Conservation (phyloP, 2,888 invertebrate genomes). For the Acanthosepion esculentum region DNA sequence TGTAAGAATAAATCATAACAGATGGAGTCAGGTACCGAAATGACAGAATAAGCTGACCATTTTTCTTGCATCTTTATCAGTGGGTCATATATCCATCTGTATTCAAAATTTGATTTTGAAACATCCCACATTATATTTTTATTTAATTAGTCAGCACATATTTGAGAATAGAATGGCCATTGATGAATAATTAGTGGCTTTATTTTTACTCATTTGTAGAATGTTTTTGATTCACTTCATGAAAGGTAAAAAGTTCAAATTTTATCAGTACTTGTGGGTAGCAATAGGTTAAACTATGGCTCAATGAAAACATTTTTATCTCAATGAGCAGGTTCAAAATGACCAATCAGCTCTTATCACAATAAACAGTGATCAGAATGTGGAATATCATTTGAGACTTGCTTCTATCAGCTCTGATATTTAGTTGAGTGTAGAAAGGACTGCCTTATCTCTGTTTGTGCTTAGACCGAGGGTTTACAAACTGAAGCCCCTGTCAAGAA, state of each 20-base stretch:
- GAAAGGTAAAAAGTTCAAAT: neutral
- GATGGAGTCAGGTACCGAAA: no score
- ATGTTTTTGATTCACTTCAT: neutral
- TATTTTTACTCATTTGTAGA: neutral
- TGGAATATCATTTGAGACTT: neutral
- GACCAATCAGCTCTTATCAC: neutral
- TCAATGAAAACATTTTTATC: neutral
- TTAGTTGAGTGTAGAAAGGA: neutral
- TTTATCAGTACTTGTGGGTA: neutral
- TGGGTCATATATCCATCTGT: no score
- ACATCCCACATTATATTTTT: no score
- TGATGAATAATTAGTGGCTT: neutral
- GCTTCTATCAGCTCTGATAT: neutral
- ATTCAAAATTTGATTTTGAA: no score
- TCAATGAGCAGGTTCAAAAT: neutral
- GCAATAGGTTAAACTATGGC: neutral
- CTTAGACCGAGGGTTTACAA: no score
- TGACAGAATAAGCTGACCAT: no score
- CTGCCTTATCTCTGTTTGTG: neutral
- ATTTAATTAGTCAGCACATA: no score
- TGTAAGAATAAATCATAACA: no score
- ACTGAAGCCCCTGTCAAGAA: no score
- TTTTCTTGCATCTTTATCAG: no score
- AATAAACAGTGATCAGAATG: neutral
- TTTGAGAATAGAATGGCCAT: neutral